Base-by-base conservation (phyloP, 2,888 invertebrate genomes). In the Abrostola tripartita region DNA sequence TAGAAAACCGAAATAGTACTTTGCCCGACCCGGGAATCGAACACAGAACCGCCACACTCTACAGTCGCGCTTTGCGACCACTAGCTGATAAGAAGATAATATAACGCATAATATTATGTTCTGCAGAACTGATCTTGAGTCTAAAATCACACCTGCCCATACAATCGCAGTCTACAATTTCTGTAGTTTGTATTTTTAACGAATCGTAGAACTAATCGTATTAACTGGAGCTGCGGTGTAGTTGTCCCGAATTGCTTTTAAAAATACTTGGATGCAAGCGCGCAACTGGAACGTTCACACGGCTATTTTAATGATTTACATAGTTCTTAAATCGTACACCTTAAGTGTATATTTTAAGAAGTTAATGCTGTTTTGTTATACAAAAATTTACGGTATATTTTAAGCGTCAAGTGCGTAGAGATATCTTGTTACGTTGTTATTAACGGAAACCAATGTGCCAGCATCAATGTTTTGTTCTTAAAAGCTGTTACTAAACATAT, bases 181-280 rank as follows among this genome's bases (percentile, higher is more conserved):
- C 24, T 47, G 14, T 47, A 24, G 44, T 47, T 47, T 24, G 44
- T 47, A 47, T 47, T 47, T 47, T 47, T 47, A 59, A 65, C 60
- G 49, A 65, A 70, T 65, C 52, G 40, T 24, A 49, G 44, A 56
- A 60, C 49, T 71, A 70, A 69, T 65, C 60, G 60, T 50, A 65
- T 71, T 71, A 69, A 35, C 55, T 58, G 58, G 54, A 58, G 54
- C 59, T 70, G 55, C 37, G 60, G 49, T 65, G 60, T 47, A 60
- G 65, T 58, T 38, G 55, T 44, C 40, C 40, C 35, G 37, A 55
- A 24, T 14, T 11, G 37, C 35, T 44, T 53, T 42, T 60, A 56
- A 52, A 70, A 65, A 59, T 47, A 47, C 44, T 47, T 47, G 44
- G 24, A 47, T 47, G 44, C 44, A 47, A 8, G 44, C 24, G 14